These are phyloP conservation scores for Chaetodon auriga DNA, from an alignment of 2,113 vertebrate species.

Conservation along the genomic window DNA sequence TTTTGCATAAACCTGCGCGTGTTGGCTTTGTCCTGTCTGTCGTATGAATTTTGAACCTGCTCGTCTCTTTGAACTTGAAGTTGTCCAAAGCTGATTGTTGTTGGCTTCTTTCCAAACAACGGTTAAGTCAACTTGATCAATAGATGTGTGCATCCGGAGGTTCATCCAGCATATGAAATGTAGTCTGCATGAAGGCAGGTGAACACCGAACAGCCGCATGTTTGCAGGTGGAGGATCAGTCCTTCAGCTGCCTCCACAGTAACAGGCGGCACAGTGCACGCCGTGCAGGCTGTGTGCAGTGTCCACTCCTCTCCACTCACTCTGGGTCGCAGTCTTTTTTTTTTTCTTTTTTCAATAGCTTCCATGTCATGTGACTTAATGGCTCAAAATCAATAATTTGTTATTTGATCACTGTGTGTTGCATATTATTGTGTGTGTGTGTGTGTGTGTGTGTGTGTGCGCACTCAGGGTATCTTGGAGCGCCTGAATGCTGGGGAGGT, in stretches of 20 bases:
- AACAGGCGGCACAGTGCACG: not conserved
- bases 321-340: too few relatives aligned
- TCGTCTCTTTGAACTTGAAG: not conserved
- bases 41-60: not conserved
- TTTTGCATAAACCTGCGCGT: too few relatives aligned
- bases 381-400: too few relatives aligned
- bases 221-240: not conserved
- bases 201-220: not conserved
- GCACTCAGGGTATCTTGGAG: conserved; percentile 87
- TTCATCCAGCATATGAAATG: not conserved
- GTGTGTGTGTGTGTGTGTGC: not conserved
- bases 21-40: not conserved
- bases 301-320: not conserved
- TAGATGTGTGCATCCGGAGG: not conserved
- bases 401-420: too few relatives aligned
- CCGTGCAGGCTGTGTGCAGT: not conserved
- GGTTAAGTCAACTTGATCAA: not conserved
- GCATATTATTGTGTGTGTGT: too few relatives aligned
- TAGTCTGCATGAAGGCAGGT: too few relatives aligned
- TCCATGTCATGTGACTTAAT: too few relatives aligned
- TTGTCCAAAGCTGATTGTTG: not conserved
- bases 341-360: too few relatives aligned
- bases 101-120: too few relatives aligned
- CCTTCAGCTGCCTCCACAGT: not conserved
- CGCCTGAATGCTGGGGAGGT: conserved; percentile 89